A percentile compares a stretch with the other conserved stretches of the same genome.
These are phyloP conservation scores for Drosophila mulleri DNA, from an alignment of 2,888 invertebrate species.

Conservation along the genomic window DNA sequence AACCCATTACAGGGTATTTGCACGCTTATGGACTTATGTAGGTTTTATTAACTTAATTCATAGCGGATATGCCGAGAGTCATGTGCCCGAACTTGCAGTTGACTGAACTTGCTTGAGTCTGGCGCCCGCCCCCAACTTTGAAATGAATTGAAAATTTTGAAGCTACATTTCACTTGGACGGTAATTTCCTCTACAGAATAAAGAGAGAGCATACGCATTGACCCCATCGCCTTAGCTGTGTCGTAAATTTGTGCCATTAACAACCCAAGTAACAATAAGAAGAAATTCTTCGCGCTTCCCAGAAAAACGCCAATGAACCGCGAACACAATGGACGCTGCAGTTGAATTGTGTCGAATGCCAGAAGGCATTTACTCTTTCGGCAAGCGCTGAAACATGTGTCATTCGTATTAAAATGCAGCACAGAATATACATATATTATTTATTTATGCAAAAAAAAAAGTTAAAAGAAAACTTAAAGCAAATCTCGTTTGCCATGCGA, in stretches of 20 bases:
- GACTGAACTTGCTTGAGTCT: slow-evolving; percentile 30
- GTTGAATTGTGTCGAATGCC: slow-evolving; percentile 15
- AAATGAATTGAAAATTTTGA: slow-evolving; percentile 22
- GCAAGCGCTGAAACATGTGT: slow-evolving; percentile 11
- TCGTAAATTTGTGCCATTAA: slow-evolving; percentile 68
- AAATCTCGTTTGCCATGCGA: neutral
- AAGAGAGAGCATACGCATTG: slow-evolving; percentile 46
- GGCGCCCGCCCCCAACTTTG: neutral
- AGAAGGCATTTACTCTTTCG: slow-evolving; percentile 4
- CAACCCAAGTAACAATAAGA: slow-evolving; percentile 41
- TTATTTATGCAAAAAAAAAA: neutral
- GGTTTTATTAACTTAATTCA: slow-evolving; percentile 21
- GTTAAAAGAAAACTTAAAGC: too few relatives aligned
- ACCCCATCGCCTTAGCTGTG: slow-evolving; percentile 54
- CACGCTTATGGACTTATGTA: neutral
- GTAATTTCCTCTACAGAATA: slow-evolving; percentile 8
- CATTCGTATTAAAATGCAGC: neutral
- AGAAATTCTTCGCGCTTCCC: slow-evolving; percentile 36
- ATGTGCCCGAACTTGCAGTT: slow-evolving; percentile 25
- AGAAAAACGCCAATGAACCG: slow-evolving; percentile 33
- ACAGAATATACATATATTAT: neutral
- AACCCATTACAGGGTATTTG: slow-evolving; percentile 23
- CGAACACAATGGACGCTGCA: slow-evolving; percentile 8
- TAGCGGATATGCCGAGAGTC: slow-evolving; percentile 41
- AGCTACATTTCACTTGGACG: slow-evolving; percentile 33